Conservation (phyloP, 2,888 invertebrate genomes). For the Leucophenga montana region DNA sequence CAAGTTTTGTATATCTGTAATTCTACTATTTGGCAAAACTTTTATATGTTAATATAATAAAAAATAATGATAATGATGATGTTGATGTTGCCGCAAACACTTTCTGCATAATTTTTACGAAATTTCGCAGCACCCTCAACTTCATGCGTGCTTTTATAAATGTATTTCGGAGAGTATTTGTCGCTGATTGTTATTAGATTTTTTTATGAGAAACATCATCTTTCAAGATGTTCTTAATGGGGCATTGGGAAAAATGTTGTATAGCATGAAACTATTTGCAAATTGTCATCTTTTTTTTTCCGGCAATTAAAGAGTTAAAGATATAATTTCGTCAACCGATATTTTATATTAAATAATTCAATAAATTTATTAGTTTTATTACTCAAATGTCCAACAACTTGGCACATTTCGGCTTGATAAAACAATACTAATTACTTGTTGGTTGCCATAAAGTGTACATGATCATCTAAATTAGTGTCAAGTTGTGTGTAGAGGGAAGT, state of each 20-base stretch:
- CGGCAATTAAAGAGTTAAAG: too few relatives aligned
- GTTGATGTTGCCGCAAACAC: slow-evolving; percentile 39
- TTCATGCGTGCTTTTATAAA: not conserved
- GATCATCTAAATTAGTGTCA: too few relatives aligned
- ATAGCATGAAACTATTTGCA: not conserved
- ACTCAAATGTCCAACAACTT: too few relatives aligned
- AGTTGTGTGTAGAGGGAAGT: not conserved
- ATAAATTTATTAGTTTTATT: too few relatives aligned
- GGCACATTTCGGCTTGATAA: too few relatives aligned
- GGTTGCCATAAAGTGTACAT: too few relatives aligned
- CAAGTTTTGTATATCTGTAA: not conserved
- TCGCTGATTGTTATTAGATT: slow-evolving; percentile 1
- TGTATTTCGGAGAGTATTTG: too few relatives aligned
- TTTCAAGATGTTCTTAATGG: not conserved
- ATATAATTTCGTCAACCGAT: too few relatives aligned
- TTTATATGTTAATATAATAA: slow-evolving; percentile 38
- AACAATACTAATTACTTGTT: too few relatives aligned
- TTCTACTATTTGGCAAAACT: not conserved
- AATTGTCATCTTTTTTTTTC: slow-evolving; percentile 1
- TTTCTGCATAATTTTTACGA: slow-evolving; percentile 37
- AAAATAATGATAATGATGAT: slow-evolving; percentile 41
- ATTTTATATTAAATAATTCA: too few relatives aligned
- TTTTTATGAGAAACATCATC: slow-evolving; percentile 2
- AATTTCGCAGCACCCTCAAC: slow-evolving; percentile 14
- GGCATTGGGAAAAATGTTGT: too few relatives aligned